Conservation (phyloP, 2,113 vertebrate species). For the Hipposideros armiger region DNA sequence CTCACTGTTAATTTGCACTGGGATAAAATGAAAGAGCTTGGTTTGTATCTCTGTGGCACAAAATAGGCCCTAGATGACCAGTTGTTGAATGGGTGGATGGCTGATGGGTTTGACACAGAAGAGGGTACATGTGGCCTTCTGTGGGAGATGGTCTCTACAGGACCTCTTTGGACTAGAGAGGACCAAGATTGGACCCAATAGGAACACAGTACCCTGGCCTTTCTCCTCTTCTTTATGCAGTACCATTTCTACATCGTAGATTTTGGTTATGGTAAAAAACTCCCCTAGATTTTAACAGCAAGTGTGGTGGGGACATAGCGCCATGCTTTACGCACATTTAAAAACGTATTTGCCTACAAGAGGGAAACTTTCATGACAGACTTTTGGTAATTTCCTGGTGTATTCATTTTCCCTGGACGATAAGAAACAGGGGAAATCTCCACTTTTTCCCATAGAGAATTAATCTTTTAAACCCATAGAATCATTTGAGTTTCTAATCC, state of each 20-base stretch:
- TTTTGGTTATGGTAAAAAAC: background rate
- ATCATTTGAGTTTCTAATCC: slow-evolving; percentile 31
- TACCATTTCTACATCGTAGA: background rate
- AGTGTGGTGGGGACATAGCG: background rate
- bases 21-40: background rate
- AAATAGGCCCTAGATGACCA: background rate
- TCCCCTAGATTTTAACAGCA: background rate
- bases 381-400: background rate
- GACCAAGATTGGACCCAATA: background rate
- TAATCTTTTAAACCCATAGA: slow-evolving; percentile 22
- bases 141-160: background rate
- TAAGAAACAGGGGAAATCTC: background rate
- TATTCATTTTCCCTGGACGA: background rate
- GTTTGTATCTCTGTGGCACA: background rate
- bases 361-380: background rate
- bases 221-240: background rate
- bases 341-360: background rate
- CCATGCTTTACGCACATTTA: background rate
- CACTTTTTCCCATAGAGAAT: background rate
- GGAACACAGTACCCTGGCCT: background rate
- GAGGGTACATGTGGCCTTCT: background rate
- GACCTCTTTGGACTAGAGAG: background rate
- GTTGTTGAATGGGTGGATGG: background rate
- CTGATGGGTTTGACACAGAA: background rate
- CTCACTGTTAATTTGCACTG: background rate